These are phyloP conservation scores for Drosophila leonis DNA, from an alignment of 2,888 invertebrate species.

Conservation along the genomic window DNA sequence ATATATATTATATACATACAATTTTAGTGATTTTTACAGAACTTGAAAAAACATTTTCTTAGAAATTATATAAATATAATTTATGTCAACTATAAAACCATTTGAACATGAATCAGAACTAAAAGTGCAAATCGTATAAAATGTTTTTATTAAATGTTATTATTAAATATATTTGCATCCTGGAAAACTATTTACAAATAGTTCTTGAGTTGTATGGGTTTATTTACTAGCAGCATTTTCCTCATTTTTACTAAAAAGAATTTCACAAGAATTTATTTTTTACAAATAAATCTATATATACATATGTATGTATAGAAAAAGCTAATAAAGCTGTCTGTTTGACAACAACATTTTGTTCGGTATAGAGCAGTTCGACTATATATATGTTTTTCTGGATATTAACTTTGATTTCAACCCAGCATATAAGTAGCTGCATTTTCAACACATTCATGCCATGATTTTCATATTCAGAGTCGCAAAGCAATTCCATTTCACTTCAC, in stretches of 20 bases:
- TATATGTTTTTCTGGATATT: neutral
- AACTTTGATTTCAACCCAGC: neutral
- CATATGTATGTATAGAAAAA: neutral
- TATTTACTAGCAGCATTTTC: neutral
- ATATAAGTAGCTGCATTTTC: slow-evolving; percentile 5
- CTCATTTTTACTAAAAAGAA: neutral
- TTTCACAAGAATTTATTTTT: neutral
- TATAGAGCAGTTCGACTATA: neutral
- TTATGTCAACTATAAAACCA: no score
- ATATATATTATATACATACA: no score
- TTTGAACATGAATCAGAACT: no score
- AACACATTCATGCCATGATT: slow-evolving; percentile 21
- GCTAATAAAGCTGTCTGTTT: slow-evolving; percentile 2
- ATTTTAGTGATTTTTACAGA: no score
- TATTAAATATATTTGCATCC: neutral
- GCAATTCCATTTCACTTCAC: slow-evolving; percentile 30
- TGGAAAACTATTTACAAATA: neutral
- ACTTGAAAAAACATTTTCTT: no score
- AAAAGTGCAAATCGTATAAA: no score
- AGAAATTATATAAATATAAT: no score
- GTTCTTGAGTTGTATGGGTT: neutral
- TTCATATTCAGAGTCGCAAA: slow-evolving; percentile 23
- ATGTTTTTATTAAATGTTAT: no score
- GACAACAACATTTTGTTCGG: neutral
- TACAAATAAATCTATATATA: neutral